Percentiles rank a stretch among this genome's conserved stretches.
Evolutionary conservation across 2,888 invertebrate genomes (phyloP).

Genomic region (Drosophila tripunctata): DNA sequence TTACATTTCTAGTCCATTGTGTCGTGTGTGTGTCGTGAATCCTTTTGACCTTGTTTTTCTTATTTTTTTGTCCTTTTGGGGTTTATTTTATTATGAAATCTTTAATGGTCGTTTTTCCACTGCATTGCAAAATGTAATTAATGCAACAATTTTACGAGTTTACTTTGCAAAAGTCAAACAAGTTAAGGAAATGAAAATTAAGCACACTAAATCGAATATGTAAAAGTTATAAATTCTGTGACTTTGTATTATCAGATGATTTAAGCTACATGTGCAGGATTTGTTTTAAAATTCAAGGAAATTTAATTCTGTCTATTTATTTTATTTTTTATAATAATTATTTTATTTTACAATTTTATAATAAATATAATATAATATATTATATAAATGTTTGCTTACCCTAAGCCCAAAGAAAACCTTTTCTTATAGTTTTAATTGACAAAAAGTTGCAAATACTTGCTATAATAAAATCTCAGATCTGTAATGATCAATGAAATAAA

Average conservation of each 20-base stretch:
- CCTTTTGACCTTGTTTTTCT: conserved; percentile 63
- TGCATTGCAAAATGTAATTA: conserved; percentile 62
- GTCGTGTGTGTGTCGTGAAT: conserved; percentile 11
- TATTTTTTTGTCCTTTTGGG: not conserved
- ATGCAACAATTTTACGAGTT: conserved; percentile 44
- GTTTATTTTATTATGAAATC: conserved; percentile 42
- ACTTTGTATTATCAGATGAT: not conserved
- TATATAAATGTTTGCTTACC: too few species aligned
- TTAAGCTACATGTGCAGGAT: not conserved
- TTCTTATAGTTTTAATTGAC: too few species aligned
- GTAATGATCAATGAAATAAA: too few species aligned
- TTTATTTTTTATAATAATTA: too few species aligned
- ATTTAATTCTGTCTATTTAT: not conserved
- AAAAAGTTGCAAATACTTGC: too few species aligned
- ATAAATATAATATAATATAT: too few species aligned
- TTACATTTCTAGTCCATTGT: not conserved
- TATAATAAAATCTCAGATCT: too few species aligned
- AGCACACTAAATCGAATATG: conserved; percentile 6
- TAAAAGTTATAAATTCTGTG: conserved; percentile 1
- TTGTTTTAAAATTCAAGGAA: not conserved
- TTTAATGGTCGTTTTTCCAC: conserved; percentile 44
- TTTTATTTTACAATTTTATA: too few species aligned
- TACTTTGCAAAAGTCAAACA: conserved; percentile 24
- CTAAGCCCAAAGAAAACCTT: too few species aligned
- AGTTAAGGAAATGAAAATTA: conserved; percentile 2